Percentiles rank a stretch among this genome's conserved stretches.
These are phyloP conservation scores for Drosophila vallismaia DNA, from an alignment of 2,888 invertebrate species.

Conservation along the genomic window DNA sequence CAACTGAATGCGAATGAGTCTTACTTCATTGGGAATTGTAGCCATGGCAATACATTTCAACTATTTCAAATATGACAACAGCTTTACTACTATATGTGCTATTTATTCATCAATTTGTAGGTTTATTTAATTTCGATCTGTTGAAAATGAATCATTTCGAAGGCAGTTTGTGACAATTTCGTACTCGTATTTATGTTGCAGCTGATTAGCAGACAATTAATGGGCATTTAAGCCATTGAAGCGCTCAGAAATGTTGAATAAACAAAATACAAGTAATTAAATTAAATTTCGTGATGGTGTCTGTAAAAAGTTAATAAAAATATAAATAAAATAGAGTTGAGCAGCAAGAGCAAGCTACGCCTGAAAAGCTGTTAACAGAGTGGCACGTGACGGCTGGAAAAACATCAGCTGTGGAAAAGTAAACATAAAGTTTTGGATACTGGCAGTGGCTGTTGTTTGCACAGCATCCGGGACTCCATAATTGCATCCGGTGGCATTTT, in stretches of 20 bases:
- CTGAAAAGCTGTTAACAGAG: constrained; percentile 54
- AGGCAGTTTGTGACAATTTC: background rate
- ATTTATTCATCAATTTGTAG: background rate
- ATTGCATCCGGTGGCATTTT: constrained; percentile 68
- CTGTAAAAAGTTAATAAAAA: constrained; percentile 52
- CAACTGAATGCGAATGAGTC: constrained; percentile 35
- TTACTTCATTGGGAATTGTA: constrained; percentile 8
- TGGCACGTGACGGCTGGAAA: constrained; percentile 29
- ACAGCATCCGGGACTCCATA: constrained; percentile 70
- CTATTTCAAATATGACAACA: constrained; percentile 8
- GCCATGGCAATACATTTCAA: background rate
- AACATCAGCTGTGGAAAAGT: constrained; percentile 68
- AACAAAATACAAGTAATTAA: constrained; percentile 46
- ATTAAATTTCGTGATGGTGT: constrained; percentile 58
- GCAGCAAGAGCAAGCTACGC: constrained; percentile 35
- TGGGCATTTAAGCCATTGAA: constrained; percentile 32
- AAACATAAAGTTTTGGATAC: constrained; percentile 68
- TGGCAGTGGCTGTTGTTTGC: constrained; percentile 41
- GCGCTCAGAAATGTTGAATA: constrained; percentile 46
- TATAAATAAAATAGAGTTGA: constrained; percentile 39
- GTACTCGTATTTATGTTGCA: constrained; percentile 25
- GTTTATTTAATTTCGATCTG: background rate
- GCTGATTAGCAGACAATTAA: constrained; percentile 36
- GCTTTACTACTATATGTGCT: constrained; percentile 4
- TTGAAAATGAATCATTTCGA: background rate